Evolutionary conservation across 2,797 vertebrate genomes (phyloP).

Genomic region (Pitangus sulphuratus): DNA sequence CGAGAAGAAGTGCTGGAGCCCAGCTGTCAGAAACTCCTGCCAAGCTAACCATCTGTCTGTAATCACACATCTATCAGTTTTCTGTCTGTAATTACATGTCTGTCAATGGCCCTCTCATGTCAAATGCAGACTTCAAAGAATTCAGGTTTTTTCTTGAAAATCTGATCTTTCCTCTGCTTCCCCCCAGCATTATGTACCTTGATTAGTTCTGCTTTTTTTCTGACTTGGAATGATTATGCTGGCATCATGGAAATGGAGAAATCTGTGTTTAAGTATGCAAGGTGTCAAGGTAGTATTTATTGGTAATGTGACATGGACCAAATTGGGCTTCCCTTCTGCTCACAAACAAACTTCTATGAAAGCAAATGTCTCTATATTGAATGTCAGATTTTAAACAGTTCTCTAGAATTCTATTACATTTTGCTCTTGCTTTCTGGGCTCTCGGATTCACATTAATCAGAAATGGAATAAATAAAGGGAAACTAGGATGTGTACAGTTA

Average conservation of each 20-base stretch:
- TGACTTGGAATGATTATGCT: neutral
- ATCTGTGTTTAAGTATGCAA: neutral
- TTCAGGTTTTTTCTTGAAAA: conserved; percentile 12
- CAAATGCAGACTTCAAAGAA: conserved; percentile 21
- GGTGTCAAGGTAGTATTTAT: neutral
- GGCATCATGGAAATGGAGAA: neutral
- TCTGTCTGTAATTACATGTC: conserved; percentile 43
- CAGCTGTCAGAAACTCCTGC: conserved; percentile 62
- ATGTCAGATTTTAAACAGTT: neutral
- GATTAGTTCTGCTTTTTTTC: neutral
- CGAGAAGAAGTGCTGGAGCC: neutral
- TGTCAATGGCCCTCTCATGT: conserved; percentile 11
- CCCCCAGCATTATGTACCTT: neutral
- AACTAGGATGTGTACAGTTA: neutral
- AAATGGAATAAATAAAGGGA: neutral
- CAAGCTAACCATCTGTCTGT: conserved; percentile 33
- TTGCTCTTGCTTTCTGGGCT: neutral
- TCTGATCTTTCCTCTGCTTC: neutral
- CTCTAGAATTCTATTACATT: neutral
- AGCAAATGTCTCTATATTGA: neutral
- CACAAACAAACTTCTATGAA: neutral
- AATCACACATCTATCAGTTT: conserved; percentile 48
- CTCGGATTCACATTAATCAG: neutral
- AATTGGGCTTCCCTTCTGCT: neutral
- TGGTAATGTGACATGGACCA: neutral